phyloP scores from a whole-genome alignment of 1,140 invertebrate species.

The Polypedilum vanderplanki region DNA sequence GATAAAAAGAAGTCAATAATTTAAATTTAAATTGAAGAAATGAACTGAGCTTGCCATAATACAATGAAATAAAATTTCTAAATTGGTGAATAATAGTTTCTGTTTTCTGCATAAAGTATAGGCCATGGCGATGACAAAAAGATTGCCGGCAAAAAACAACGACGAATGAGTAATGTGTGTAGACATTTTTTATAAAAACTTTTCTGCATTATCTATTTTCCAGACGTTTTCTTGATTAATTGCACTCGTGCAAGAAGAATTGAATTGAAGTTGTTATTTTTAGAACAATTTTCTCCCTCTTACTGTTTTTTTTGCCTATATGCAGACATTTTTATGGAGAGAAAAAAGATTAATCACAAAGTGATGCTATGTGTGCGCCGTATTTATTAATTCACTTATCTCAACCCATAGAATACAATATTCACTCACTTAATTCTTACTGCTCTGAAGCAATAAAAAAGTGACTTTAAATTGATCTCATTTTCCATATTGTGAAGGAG shows the following conservation, averaged over 20 bases:
- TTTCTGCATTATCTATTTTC: slow-evolving; percentile 9
- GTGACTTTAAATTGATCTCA: background rate
- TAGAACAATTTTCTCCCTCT: background rate
- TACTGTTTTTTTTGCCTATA: background rate
- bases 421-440: background rate
- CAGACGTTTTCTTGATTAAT: slow-evolving; percentile 9
- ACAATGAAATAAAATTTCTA: background rate
- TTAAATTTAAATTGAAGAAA: slow-evolving; percentile 19
- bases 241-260: slow-evolving; percentile 3
- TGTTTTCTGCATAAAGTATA: background rate
- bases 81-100: background rate
- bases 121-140: slow-evolving; percentile 3
- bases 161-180: background rate
- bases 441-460: background rate
- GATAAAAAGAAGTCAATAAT: background rate
- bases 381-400: background rate
- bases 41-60: background rate
- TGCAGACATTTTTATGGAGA: background rate
- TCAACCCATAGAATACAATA: background rate
- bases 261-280: background rate
- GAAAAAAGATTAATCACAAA: background rate
- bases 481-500: background rate
- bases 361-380: background rate
- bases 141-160: background rate
- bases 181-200: background rate